A percentile compares a stretch with the other conserved stretches of the same genome.
phyloP scores from a whole-genome alignment of 2,888 invertebrate species.

The Thereva unica region DNA sequence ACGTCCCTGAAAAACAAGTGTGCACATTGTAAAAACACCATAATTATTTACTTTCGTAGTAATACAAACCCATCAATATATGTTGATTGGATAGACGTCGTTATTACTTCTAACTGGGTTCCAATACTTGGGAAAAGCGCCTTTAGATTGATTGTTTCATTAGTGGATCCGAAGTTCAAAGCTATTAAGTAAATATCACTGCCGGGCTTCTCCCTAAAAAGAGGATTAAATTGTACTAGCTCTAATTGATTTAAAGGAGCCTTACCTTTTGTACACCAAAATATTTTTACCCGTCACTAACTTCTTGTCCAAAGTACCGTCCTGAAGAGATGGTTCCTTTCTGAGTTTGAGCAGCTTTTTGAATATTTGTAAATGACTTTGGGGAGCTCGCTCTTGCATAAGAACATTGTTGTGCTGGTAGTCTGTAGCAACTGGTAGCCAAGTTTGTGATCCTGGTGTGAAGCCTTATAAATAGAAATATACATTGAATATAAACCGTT shows the following conservation, averaged over 20 bases:
- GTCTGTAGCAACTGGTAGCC: constrained; percentile 71
- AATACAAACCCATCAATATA: constrained; percentile 51
- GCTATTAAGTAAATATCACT: constrained; percentile 57
- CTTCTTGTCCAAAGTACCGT: constrained; percentile 48
- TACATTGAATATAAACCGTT: constrained; percentile 44
- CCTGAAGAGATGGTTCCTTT: constrained; percentile 56
- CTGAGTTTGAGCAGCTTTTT: constrained; percentile 63
- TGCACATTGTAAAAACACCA: background rate
- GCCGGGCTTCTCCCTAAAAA: constrained; percentile 47
- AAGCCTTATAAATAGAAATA: constrained; percentile 47
- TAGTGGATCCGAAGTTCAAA: constrained; percentile 61
- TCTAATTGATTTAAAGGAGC: background rate
- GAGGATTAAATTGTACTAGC: background rate
- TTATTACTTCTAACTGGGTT: constrained; percentile 51
- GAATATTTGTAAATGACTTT: constrained; percentile 70
- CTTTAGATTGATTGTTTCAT: constrained; percentile 59
- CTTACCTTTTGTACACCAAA: constrained; percentile 53
- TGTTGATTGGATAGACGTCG: constrained; percentile 53
- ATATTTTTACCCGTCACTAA: constrained; percentile 49
- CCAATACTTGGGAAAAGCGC: constrained; percentile 47
- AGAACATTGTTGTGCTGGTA: constrained; percentile 65
- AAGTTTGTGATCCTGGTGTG: constrained; percentile 59
- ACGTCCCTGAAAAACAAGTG: background rate
- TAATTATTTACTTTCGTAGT: background rate
- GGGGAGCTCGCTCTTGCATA: constrained; percentile 58